Percentiles rank a stretch among this genome's conserved stretches.
Evolutionary conservation across 2,113 vertebrate species (phyloP).

Genomic region (cattle (Bos taurus)): DNA sequence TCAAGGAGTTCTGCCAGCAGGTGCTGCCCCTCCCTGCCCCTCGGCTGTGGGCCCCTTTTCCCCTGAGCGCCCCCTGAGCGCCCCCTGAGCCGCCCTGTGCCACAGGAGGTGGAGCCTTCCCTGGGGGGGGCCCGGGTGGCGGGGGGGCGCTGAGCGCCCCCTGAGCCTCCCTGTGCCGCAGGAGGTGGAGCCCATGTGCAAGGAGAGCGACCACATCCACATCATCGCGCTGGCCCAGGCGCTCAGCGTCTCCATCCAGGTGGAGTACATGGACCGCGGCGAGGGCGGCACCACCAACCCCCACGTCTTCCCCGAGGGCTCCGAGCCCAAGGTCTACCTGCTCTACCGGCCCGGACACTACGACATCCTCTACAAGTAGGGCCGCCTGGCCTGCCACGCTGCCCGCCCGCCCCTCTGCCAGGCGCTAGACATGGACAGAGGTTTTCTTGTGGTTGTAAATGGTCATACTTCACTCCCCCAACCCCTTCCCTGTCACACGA

Average conservation of each 20-base stretch:
- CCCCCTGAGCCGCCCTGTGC: too few species aligned
- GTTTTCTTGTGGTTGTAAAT: constrained; percentile 91
- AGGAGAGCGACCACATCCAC: constrained; percentile 98
- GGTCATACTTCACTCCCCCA: constrained; percentile 82
- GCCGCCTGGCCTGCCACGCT: not conserved
- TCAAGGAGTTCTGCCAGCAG: constrained; percentile 91
- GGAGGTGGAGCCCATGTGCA: constrained; percentile 85
- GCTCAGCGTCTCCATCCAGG: constrained; percentile 90
- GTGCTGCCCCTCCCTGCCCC: constrained; percentile 64
- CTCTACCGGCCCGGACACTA: constrained; percentile 96
- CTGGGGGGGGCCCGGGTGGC: not conserved
- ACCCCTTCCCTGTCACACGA: constrained; percentile 84
- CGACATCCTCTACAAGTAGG: constrained; percentile 95
- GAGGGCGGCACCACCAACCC: constrained; percentile 93
- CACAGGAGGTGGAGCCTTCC: too few species aligned
- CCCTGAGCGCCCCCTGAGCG: not conserved
- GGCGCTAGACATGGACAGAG: constrained; percentile 56
- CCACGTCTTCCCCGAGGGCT: constrained; percentile 93
- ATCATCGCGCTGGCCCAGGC: constrained; percentile 96
- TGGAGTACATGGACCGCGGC: constrained; percentile 97
- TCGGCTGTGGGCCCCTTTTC: not conserved
- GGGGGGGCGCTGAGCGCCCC: not conserved
- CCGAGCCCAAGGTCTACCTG: constrained; percentile 92
- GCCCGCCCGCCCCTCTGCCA: constrained; percentile 13
- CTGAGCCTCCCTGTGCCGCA: not conserved